Percentiles rank a stretch among this genome's conserved stretches.
These are phyloP conservation scores for Mirounga angustirostris DNA, from an alignment of 2,113 vertebrate species.

Conservation along the genomic window DNA sequence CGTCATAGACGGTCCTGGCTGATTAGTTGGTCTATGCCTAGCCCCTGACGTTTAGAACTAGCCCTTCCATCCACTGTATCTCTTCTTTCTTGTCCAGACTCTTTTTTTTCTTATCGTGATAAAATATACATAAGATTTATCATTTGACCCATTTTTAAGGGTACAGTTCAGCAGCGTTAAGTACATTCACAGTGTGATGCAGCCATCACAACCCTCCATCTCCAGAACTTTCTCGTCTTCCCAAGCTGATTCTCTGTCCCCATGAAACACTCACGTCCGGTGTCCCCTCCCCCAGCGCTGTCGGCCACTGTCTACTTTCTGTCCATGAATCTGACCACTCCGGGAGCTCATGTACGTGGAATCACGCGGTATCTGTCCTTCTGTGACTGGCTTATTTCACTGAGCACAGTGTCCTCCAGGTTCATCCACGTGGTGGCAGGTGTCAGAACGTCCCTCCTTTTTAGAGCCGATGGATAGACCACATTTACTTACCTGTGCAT, in stretches of 20 bases:
- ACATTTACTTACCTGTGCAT: background rate
- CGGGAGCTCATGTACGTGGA: accelerated
- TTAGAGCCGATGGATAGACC: background rate
- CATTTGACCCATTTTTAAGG: background rate
- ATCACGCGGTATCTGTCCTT: background rate
- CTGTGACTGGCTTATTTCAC: background rate
- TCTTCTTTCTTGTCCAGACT: background rate
- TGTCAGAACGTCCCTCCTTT: background rate
- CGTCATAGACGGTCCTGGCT: background rate
- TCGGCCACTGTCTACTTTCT: background rate
- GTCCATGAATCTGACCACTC: background rate
- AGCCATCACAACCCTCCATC: accelerated
- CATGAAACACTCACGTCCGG: accelerated
- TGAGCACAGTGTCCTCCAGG: accelerated
- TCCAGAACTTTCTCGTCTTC: background rate
- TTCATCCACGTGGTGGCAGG: background rate
- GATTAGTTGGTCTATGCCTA: background rate
- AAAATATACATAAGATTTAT: background rate
- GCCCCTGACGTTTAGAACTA: background rate
- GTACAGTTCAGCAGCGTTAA: too few species aligned
- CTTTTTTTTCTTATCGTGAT: background rate
- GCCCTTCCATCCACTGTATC: background rate
- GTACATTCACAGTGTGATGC: background rate
- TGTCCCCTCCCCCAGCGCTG: accelerated
- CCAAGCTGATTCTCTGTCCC: background rate